These are phyloP conservation scores for Sarcophaga variegata DNA, from an alignment of 2,888 invertebrate species.

Conservation along the genomic window DNA sequence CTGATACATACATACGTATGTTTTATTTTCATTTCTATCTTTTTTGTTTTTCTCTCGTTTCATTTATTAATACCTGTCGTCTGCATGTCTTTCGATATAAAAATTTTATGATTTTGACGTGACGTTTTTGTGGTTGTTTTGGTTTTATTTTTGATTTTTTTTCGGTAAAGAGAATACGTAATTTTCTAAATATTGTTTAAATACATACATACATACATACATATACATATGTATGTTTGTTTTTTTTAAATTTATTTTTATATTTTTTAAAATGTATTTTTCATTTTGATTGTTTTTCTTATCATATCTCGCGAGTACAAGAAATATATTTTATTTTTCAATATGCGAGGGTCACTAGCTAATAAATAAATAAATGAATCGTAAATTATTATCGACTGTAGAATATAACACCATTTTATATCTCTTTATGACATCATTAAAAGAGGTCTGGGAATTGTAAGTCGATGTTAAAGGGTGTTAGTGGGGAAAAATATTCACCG, in stretches of 20 bases:
- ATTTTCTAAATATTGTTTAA: conserved; percentile 68
- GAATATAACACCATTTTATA: too few species aligned
- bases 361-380: too few species aligned
- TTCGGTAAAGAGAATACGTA: conserved; percentile 14
- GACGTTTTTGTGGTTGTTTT: background rate
- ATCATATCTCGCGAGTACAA: too few species aligned
- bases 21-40: conserved; percentile 5
- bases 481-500: too few species aligned
- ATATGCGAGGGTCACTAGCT: too few species aligned
- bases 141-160: background rate
- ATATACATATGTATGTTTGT: too few species aligned
- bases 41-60: background rate
- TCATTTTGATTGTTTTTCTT: background rate
- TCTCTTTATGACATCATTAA: too few species aligned
- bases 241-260: background rate
- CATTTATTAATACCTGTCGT: conserved; percentile 34
- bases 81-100: conserved; percentile 44
- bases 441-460: too few species aligned
- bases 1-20: background rate
- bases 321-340: too few species aligned
- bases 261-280: background rate
- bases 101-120: conserved; percentile 25
- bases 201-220: background rate
- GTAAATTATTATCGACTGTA: too few species aligned
- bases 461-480: too few species aligned